Conservation (phyloP, 2,797 vertebrate species). For the Epinephelus awoara region DNA sequence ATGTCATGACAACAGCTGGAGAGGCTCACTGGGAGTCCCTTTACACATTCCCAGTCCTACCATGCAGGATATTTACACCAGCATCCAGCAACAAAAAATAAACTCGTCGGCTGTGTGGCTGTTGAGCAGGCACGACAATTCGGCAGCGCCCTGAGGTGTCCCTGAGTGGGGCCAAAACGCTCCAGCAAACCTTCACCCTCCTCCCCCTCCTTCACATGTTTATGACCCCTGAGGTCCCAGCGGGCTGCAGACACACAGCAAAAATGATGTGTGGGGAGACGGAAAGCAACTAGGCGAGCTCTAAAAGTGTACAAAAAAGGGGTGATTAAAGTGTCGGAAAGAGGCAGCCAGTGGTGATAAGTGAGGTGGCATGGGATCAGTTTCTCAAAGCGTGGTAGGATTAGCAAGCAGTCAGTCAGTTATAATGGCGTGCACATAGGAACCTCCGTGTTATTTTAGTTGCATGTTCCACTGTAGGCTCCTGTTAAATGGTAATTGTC, state of each 20-base stretch:
- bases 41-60: conserved; percentile 51
- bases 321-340: conserved; percentile 83
- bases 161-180: conserved; percentile 66
- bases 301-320: conserved; percentile 65
- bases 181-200: conserved; percentile 40
- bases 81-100: conserved; percentile 68
- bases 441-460: conserved; percentile 38
- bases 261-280: conserved; percentile 83
- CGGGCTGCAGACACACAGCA: conserved; percentile 53
- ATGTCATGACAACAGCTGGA: conserved; percentile 74
- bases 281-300: conserved; percentile 67
- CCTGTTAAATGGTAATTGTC: conserved; percentile 44
- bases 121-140: conserved; percentile 51
- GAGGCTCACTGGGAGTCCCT: conserved; percentile 49
- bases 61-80: conserved; percentile 73
- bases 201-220: conserved; percentile 58
- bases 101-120: conserved; percentile 42
- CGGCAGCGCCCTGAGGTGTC: conserved; percentile 64
- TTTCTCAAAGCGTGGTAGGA: conserved; percentile 65
- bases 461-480: conserved; percentile 1
- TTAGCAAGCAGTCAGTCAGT: conserved; percentile 67
- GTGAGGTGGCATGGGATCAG: conserved; percentile 77
- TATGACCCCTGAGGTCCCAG: conserved; percentile 68
- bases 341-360: conserved; percentile 75
- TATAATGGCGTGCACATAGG: conserved; percentile 37